phyloP scores from a whole-genome alignment of 2,113 vertebrate genomes.

The Stigmatopora nigra region DNA sequence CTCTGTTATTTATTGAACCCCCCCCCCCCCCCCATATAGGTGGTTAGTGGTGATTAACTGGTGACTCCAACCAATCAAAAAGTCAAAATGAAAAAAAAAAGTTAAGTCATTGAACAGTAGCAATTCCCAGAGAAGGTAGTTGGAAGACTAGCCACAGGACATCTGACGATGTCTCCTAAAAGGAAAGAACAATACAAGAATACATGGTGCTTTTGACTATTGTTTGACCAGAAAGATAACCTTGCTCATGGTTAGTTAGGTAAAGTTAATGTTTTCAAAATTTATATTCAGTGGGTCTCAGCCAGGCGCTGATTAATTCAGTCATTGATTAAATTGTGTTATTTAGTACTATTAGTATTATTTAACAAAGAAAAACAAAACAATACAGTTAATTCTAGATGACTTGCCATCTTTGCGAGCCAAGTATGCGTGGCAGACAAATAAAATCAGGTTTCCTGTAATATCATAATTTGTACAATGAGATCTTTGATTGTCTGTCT shows the following conservation, averaged over 20 bases:
- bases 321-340: background rate
- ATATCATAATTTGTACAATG: background rate
- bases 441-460: background rate
- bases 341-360: background rate
- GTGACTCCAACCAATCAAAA: slow-evolving; percentile 59
- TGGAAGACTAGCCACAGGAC: background rate
- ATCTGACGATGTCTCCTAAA: background rate
- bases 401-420: background rate
- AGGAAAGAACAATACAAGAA: background rate
- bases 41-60: slow-evolving; percentile 60
- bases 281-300: background rate
- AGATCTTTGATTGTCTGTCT: background rate
- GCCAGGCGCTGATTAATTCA: background rate
- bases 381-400: background rate
- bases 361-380: background rate
- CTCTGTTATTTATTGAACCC: slow-evolving; percentile 44
- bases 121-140: slow-evolving; percentile 47
- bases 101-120: slow-evolving; percentile 61
- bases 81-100: slow-evolving; percentile 51
- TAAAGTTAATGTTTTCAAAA: background rate
- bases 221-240: background rate
- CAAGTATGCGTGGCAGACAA: background rate
- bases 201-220: background rate
- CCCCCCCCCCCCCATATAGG: slow-evolving; percentile 55
- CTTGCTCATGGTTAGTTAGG: background rate